Evolutionary conservation across 2,888 invertebrate genomes (phyloP).

Genomic region (Phyto melanocephala): DNA sequence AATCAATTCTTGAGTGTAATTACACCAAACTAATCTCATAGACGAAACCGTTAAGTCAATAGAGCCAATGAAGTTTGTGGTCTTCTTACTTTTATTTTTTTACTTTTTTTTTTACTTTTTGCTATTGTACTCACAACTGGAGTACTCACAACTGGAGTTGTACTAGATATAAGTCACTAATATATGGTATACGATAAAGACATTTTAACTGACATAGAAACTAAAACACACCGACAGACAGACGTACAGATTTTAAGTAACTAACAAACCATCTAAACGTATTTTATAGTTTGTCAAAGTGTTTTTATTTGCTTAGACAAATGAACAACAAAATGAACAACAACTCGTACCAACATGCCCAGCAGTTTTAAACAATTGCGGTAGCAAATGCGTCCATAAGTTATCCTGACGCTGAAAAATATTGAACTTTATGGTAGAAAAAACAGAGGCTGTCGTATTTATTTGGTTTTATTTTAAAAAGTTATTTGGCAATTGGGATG

Average conservation of each 20-base stretch:
- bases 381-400: too few relatives aligned
- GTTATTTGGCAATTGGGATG: too few relatives aligned
- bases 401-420: too few relatives aligned
- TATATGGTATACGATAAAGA: too few relatives aligned
- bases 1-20: constrained; percentile 31
- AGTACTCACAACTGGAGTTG: too few relatives aligned
- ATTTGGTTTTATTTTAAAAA: too few relatives aligned
- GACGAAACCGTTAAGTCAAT: constrained; percentile 48
- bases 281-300: constrained; percentile 61
- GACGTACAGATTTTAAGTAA: constrained; percentile 43
- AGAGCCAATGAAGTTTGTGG: constrained; percentile 54
- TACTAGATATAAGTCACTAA: too few relatives aligned
- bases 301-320: constrained; percentile 63
- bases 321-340: constrained; percentile 51
- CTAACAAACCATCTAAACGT: constrained; percentile 59
- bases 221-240: too few relatives aligned
- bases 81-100: constrained; percentile 29
- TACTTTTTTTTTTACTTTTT: not conserved
- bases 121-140: constrained; percentile 2
- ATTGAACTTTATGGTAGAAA: too few relatives aligned
- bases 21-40: constrained; percentile 28
- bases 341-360: not conserved
- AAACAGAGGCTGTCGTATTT: too few relatives aligned
- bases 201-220: too few relatives aligned
- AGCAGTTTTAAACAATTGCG: too few relatives aligned